Evolutionary conservation across 2,797 vertebrate species (phyloP), one percentile per base, ranked within the genome.

Genomic region (Pipistrellus nathusii): DNA sequence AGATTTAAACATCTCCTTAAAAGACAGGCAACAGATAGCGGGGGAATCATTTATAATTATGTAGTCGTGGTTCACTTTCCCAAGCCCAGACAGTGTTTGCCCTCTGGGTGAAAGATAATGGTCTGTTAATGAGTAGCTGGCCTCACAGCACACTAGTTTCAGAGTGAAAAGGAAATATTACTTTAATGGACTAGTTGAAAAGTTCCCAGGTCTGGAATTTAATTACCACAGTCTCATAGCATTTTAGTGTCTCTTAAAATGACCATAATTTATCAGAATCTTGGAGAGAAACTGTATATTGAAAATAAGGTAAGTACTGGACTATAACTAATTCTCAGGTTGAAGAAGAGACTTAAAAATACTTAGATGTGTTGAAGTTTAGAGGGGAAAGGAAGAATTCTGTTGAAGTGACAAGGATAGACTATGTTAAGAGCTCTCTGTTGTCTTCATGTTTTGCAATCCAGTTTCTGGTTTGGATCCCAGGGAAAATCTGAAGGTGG

Each of bases 101-200:
- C 88, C 59, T 92, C 72, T 68, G 23, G 72, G 35, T 38, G 13
- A 53, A 95, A 95, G 64, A 12, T 59, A 90, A 90, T 76, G 35
- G 64, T 73, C 92, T 86, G 17, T 41, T 81, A 94, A 80, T 90
- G 90, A 90, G 32, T 30, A 72, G 6, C 57, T 89, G 76, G n/a
- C 35, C 51, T 87, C 77, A 41, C 35, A 10, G 14, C 27, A 80
- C 7, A 81, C 30, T 59, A 88, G 81, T 93, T 93, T 91, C 44
- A 80, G 68, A 59, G 27, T 87, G 10, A 80, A 95, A 91, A 87
- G 71, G 85, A 96, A 93, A 92, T 91, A 91, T 51, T 92, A 89
- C 84, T 93, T 95, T 92, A 95, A 96, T 88, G 94, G 87, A 94
- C 48, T 84, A 85, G 71, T 32, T 88, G 71, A 93, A 96, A 90